phyloP scores from a whole-genome alignment of 1,140 invertebrate species.

The Solen grandis region DNA sequence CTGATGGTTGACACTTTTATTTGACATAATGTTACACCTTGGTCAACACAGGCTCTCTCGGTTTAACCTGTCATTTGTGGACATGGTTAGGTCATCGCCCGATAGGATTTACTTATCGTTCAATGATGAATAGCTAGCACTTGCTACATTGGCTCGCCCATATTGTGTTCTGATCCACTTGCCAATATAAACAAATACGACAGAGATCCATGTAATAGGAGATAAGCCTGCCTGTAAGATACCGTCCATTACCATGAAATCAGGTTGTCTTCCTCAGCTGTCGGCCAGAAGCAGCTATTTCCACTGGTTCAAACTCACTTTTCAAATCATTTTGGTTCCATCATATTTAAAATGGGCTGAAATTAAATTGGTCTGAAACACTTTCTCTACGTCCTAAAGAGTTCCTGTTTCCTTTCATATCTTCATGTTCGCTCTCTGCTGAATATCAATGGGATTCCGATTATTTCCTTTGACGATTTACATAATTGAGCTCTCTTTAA shows the following conservation, averaged over 20 bases:
- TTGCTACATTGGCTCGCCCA: not conserved
- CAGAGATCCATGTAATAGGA: not conserved
- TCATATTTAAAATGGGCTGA: too few species aligned
- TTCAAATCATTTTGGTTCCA: not conserved
- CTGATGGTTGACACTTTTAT: not conserved
- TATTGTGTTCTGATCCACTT: not conserved
- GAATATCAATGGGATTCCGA: too few species aligned
- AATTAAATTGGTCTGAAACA: not conserved
- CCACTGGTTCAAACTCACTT: not conserved
- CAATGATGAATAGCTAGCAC: not conserved
- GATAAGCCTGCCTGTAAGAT: not conserved
- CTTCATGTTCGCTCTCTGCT: too few species aligned
- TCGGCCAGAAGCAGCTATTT: not conserved
- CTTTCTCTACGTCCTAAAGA: too few species aligned
- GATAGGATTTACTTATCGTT: not conserved
- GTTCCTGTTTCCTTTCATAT: too few species aligned
- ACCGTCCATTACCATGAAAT: not conserved
- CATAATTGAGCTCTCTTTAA: too few species aligned
- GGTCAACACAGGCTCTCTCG: not conserved
- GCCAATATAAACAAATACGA: not conserved
- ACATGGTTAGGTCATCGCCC: not conserved
- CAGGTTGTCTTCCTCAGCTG: not conserved
- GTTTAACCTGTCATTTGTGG: not conserved
- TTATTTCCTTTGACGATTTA: too few species aligned
- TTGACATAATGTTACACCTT: not conserved